Base-by-base conservation (phyloP, 2,113 vertebrate species). In the Campylomormyrus tamandua region DNA sequence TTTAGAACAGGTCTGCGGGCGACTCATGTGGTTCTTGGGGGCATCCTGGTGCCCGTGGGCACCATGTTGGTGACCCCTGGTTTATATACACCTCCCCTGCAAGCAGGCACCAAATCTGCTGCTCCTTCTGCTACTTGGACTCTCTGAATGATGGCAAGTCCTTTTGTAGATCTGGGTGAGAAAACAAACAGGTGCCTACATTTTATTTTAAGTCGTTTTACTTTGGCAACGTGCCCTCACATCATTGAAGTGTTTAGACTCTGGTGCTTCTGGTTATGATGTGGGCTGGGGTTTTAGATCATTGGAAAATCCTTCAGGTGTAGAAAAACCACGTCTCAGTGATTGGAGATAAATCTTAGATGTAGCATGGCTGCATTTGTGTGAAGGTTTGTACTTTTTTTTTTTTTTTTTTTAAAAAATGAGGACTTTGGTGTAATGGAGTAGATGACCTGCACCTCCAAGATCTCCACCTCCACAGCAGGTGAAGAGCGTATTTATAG, bases 401-500 rank as follows among this genome's bases (percentile, higher is more conserved):
- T 70, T 8, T 17, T 52, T 17, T 27, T 70, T 10, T 13, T n/a
- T n/a, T n/a, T n/a, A n/a, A n/a, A 42, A 42, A 80, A 42, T 35
- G 39, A 39, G 4, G 35, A 80, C 35, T 80, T 35, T 35, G 35
- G 35, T 42, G 35, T 77, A 77, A 39, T 39, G 70, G 27, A 77
- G 70, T 80, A 42, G 15, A 42, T 42, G 74, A 39, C 74, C 74
- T 42, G 15, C 39, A 39, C 74, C 74, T 42, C 27, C 62, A 70
- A 31, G 62, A 70, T 70, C n/a, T 31, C 90, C 90, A 88, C 46
- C 46, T 21, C 88, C 90, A 91, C 90, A 92, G 92, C 94, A 95
- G 93, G 93, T 93, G 93, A 92, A 89, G 90, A 89, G 42, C 91
- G 89, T 94, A 94, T 88, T 95, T 93, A 91, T 94, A 93, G 93